Evolutionary conservation across 2,888 invertebrate species (phyloP), one percentile per base, ranked within the genome.

Genomic region (Gastrophysa polygoni): DNA sequence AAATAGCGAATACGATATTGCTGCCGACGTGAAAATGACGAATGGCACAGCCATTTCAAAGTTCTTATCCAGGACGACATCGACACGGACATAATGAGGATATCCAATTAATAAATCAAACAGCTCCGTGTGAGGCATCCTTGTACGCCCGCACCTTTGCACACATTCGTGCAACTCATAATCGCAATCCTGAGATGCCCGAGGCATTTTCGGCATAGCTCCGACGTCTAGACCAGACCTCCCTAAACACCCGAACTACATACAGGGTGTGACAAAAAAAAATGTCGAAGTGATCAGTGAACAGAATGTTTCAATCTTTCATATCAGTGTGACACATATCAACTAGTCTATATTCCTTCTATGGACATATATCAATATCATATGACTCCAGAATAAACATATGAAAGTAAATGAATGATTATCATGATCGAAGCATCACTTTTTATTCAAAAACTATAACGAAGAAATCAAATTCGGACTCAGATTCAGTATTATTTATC

Each of bases 201-300:
- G 6, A 28, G 55, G 62, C 67, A 67, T 67, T 58, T 58, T 60
- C 50, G 38, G 44, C 64, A 65, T 67, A 59, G 50, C 61, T 58
- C 20, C 56, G 46, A 29, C 61, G 61, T 67, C 63, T 58, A 61
- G 59, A 67, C 64, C 61, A 61, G 61, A 67, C 64, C 61, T 62
- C 64, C 62, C 61, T 51, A 55, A 38, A 38, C 38, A 14, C 14
- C 38, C 10, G 14, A 14, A 38, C 14, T 38, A 14, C 10, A 32
- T 38, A 38, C 38, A 14, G 38, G 38, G 38, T 38, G 38, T 38
- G 11, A 38, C 38, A 38, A 14, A 24, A 24, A 3, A 7, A 24
- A 3, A 24, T 7, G 4, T 3, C 24, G 24, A 24, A 24, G n/a
- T n/a, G n/a, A n/a, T n/a, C n/a, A n/a, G n/a, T n/a, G n/a, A n/a